phyloP scores from a whole-genome alignment of 2,888 invertebrate genomes.

The Eristalis arbustorum region DNA sequence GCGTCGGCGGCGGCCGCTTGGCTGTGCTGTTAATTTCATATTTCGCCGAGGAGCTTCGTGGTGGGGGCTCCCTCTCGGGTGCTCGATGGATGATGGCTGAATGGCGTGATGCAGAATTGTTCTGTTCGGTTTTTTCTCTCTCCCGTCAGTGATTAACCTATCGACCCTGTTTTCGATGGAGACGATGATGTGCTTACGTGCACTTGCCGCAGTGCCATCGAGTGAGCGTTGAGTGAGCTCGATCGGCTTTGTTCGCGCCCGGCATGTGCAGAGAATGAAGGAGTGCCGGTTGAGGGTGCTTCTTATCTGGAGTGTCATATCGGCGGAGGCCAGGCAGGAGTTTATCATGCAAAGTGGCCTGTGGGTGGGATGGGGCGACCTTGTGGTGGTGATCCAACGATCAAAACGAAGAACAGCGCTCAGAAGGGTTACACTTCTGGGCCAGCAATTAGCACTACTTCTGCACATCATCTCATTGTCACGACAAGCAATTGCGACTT shows the following conservation, averaged over 20 bases:
- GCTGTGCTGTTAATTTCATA: background rate
- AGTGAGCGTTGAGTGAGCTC: background rate
- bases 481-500: background rate
- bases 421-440: no score
- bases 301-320: background rate
- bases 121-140: background rate
- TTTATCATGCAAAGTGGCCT: background rate
- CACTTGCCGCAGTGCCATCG: background rate
- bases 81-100: background rate
- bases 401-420: no score
- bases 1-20: no score
- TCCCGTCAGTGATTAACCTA: conserved; percentile 7
- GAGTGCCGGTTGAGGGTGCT: background rate
- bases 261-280: background rate
- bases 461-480: no score
- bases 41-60: background rate
- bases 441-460: no score
- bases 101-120: background rate
- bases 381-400: no score
- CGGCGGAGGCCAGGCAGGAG: background rate
- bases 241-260: background rate
- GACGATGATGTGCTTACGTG: background rate
- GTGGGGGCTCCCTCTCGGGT: background rate
- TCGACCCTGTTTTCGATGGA: background rate
- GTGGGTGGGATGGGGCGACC: background rate